A percentile compares a stretch with the other conserved stretches of the same genome.
phyloP scores from a whole-genome alignment of 2,888 invertebrate genomes.

The Podotricha telesiphe region DNA sequence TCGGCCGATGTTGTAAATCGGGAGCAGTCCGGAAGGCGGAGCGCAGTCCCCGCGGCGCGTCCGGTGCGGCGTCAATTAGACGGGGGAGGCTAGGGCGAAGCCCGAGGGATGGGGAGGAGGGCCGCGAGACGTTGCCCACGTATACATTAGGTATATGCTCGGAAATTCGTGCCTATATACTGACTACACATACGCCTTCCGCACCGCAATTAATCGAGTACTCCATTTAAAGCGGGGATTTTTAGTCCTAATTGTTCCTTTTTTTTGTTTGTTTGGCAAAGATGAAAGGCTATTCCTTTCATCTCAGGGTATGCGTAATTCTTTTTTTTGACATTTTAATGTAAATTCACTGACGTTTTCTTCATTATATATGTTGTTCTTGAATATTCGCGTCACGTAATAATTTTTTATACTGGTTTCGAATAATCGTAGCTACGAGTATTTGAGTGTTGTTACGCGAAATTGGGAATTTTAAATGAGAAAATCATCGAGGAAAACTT shows the following conservation, averaged over 20 bases:
- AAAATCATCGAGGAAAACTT: constrained; percentile 10
- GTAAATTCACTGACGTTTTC: constrained; percentile 60
- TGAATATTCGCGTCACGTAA: constrained; percentile 44
- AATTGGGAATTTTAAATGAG: constrained; percentile 17
- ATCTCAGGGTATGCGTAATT: constrained; percentile 38
- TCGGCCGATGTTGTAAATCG: constrained; percentile 78
- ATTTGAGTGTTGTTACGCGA: constrained; percentile 27
- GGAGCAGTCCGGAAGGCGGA: constrained; percentile 67
- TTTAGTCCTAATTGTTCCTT: constrained; percentile 52
- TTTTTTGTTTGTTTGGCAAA: constrained; percentile 43
- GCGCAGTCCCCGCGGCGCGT: constrained; percentile 72
- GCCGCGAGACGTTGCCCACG: constrained; percentile 62
- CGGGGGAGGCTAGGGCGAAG: constrained; percentile 58
- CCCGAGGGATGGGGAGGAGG: constrained; percentile 51
- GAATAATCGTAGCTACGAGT: constrained; percentile 35
- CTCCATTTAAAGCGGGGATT: constrained; percentile 53
- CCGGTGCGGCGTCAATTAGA: constrained; percentile 80
- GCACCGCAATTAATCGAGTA: constrained; percentile 71
- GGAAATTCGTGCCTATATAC: constrained; percentile 74
- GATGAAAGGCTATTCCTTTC: constrained; percentile 61
- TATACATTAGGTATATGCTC: constrained; percentile 68
- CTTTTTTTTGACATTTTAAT: constrained; percentile 61
- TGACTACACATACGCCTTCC: constrained; percentile 59
- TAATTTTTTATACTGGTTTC: constrained; percentile 41
- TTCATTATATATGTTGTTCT: constrained; percentile 57